A percentile compares a stretch with the other conserved stretches of the same genome.
Conservation (phyloP, 2,797 vertebrate species). For the Sebastiscus albofasciatus region DNA sequence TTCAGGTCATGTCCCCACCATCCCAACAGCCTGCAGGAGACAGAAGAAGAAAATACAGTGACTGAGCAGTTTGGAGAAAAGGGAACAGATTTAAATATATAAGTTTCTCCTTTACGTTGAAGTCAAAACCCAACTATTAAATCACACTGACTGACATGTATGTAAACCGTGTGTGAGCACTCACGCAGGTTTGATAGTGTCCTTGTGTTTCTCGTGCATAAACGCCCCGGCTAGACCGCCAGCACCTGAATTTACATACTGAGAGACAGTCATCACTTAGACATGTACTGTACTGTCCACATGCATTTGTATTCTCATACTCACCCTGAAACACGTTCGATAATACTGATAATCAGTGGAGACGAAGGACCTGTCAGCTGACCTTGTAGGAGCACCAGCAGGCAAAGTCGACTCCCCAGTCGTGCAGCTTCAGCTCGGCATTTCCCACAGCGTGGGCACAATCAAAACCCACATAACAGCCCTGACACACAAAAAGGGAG, state of each 20-base stretch:
- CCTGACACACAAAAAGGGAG: conserved; percentile 76
- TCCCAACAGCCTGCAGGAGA: not conserved
- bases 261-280: conserved; percentile 13
- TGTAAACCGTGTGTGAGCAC: conserved; percentile 56
- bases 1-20: not conserved
- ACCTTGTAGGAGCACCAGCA: conserved; percentile 99
- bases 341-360: not conserved
- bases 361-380: not conserved
- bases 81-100: too few species aligned
- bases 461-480: conserved; percentile 94
- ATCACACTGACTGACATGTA: not conserved
- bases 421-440: conserved; percentile 87
- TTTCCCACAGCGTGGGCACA: conserved; percentile 95
- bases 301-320: not conserved
- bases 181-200: conserved; percentile 87
- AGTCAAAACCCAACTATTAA: not conserved
- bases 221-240: conserved; percentile 91
- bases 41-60: not conserved
- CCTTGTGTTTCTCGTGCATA: conserved; percentile 89
- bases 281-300: not conserved
- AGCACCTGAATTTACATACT: conserved; percentile 96
- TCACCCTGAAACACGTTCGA: not conserved
- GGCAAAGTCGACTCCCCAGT: conserved; percentile 96
- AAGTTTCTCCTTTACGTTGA: too few species aligned
- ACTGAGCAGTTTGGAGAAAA: too few species aligned